Evolutionary conservation across 2,888 invertebrate species (phyloP).

Genomic region (Eupsilia transversa): DNA sequence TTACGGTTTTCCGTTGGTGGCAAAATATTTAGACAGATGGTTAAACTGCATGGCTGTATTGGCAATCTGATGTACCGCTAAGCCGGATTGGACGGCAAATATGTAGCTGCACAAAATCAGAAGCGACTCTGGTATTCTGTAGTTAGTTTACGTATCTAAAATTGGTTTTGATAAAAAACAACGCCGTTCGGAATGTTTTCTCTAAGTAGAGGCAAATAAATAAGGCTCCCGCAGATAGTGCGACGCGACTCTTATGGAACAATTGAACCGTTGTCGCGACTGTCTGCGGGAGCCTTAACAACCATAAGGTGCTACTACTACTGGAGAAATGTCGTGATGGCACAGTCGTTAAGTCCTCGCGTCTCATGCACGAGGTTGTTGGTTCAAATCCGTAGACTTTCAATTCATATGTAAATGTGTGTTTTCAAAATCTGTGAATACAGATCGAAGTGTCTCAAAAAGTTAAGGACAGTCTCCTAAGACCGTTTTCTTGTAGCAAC

Average conservation of each 20-base stretch:
- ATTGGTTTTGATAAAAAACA: neutral
- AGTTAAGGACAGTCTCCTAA: too few relatives aligned
- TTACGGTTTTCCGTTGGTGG: slow-evolving; percentile 48
- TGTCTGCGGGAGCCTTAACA: too few relatives aligned
- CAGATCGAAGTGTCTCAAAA: too few relatives aligned
- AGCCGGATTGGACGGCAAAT: slow-evolving; percentile 14
- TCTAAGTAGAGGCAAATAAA: neutral
- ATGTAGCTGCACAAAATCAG: slow-evolving; percentile 13
- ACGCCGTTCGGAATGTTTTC: neutral
- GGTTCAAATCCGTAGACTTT: too few relatives aligned
- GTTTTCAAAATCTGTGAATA: too few relatives aligned
- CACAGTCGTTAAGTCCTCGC: neutral
- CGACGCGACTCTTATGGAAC: too few relatives aligned
- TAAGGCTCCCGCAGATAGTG: too few relatives aligned
- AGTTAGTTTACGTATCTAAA: neutral
- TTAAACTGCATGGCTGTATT: slow-evolving; percentile 13
- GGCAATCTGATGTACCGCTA: slow-evolving; percentile 35
- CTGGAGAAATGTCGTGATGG: too few relatives aligned
- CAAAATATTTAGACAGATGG: slow-evolving; percentile 22
- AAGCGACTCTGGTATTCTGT: slow-evolving; percentile 14
- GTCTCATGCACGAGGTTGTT: too few relatives aligned
- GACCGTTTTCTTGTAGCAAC: too few relatives aligned
- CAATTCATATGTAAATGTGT: too few relatives aligned
- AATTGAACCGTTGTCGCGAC: too few relatives aligned
- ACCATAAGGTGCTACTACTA: neutral